Percentiles rank a stretch among this genome's conserved stretches.
phyloP scores from a whole-genome alignment of 2,888 invertebrate species.

The Biston stratarius region DNA sequence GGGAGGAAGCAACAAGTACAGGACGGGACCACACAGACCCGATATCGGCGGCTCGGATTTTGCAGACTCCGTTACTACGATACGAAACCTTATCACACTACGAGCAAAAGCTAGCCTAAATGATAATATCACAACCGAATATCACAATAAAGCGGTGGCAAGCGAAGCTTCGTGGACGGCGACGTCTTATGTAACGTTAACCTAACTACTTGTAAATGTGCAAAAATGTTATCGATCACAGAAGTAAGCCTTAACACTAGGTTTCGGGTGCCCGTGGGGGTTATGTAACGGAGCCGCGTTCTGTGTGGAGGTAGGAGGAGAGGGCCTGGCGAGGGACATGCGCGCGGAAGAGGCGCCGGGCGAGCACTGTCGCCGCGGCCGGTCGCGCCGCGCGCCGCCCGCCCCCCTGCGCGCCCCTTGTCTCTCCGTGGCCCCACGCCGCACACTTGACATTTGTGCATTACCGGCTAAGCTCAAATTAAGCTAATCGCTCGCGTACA shows the following conservation, averaged over 20 bases:
- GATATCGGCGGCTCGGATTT: conserved; percentile 60
- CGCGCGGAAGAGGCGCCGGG: conserved; percentile 78
- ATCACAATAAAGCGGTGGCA: conserved; percentile 84
- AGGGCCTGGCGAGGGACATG: conserved; percentile 72
- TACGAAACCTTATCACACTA: conserved; percentile 55
- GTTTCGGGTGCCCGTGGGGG: conserved; percentile 66
- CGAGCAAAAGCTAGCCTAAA: conserved; percentile 82
- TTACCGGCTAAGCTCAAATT: conserved; percentile 55
- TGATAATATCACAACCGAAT: conserved; percentile 83
- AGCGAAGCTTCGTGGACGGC: conserved; percentile 86
- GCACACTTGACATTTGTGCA: conserved; percentile 57
- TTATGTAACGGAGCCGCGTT: conserved; percentile 83
- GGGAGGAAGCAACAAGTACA: conserved; percentile 64
- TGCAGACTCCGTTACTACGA: conserved; percentile 59
- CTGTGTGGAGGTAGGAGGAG: conserved; percentile 67
- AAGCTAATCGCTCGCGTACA: conserved; percentile 40
- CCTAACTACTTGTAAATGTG: conserved; percentile 81
- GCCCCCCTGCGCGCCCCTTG: conserved; percentile 38
- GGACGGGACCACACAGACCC: conserved; percentile 56
- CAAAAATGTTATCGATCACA: conserved; percentile 82
- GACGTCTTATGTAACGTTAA: conserved; percentile 83
- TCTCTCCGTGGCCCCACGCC: conserved; percentile 36
- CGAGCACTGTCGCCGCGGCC: conserved; percentile 75
- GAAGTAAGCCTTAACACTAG: conserved; percentile 83
- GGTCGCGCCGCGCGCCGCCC: conserved; percentile 50